A percentile compares a stretch with the other conserved stretches of the same genome.
phyloP scores from a whole-genome alignment of 2,113 vertebrate species.

The Chamaetylas fuelleborni region DNA sequence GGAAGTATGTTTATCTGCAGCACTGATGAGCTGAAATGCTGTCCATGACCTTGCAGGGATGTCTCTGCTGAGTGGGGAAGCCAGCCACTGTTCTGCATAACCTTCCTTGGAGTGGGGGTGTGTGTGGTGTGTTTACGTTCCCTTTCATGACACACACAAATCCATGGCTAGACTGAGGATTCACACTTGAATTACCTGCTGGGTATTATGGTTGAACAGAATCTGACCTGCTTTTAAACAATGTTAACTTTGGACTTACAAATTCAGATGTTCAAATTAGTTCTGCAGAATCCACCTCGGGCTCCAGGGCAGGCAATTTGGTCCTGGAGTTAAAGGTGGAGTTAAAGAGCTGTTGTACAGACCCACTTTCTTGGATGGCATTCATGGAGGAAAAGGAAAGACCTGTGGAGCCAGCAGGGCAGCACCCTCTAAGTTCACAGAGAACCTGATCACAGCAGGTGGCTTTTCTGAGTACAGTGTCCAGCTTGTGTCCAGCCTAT shows the following conservation, averaged over 20 bases:
- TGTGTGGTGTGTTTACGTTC: not conserved
- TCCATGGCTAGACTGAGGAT: not conserved
- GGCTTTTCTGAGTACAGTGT: not conserved
- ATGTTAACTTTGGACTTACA: not conserved
- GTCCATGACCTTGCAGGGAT: not conserved
- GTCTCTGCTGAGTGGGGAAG: not conserved
- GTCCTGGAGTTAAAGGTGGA: not conserved
- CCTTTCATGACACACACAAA: not conserved
- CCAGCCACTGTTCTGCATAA: not conserved
- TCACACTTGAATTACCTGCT: not conserved
- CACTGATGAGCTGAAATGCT: not conserved
- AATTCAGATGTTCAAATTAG: not conserved
- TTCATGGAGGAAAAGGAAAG: not conserved
- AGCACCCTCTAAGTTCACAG: not conserved
- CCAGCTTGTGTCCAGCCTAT: not conserved
- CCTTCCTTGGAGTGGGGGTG: not conserved
- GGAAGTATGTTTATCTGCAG: constrained; percentile 13
- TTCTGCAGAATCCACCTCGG: not conserved
- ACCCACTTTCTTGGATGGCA: not conserved
- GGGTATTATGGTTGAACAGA: not conserved
- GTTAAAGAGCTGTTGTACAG: not conserved
- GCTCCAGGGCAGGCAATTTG: not conserved
- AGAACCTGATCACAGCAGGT: not conserved
- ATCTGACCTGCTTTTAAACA: not conserved
- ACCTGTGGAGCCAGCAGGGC: not conserved